Percentiles rank a stretch among this genome's conserved stretches.
Evolutionary conservation across 2,797 vertebrate genomes (phyloP).

Genomic region (Melanotaenia nigrans): DNA sequence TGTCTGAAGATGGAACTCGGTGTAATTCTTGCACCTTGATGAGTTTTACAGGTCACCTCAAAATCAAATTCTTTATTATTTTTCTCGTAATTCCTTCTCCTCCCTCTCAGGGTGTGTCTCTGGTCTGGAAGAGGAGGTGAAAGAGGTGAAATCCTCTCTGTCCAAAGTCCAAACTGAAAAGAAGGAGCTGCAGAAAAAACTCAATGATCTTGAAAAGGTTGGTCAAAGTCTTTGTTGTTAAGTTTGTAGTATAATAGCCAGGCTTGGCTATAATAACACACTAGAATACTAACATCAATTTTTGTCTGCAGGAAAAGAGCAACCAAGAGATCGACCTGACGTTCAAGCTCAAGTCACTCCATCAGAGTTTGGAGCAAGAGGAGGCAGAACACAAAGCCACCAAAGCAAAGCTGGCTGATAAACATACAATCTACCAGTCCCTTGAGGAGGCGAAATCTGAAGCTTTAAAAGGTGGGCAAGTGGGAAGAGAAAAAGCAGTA

Average conservation of each 20-base stretch:
- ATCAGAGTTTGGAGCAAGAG: constrained; percentile 95
- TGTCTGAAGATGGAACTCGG: neutral
- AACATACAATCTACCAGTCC: constrained; percentile 90
- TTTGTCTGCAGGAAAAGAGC: constrained; percentile 87
- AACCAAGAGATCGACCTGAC: constrained; percentile 97
- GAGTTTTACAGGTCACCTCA: neutral
- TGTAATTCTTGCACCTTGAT: neutral
- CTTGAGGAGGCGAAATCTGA: constrained; percentile 95
- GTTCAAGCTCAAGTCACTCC: constrained; percentile 93
- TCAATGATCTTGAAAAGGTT: constrained; percentile 93
- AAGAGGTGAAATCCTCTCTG: constrained; percentile 84
- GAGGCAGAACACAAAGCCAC: constrained; percentile 92
- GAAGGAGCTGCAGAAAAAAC: constrained; percentile 89
- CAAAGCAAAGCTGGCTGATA: constrained; percentile 90
- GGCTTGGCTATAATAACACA: too few relatives aligned
- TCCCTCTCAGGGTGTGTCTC: constrained; percentile 83
- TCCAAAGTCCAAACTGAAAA: constrained; percentile 87
- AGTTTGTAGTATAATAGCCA: neutral
- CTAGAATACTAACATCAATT: neutral
- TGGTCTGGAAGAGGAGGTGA: constrained; percentile 88
- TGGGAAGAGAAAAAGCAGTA: neutral
- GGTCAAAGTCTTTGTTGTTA: neutral
- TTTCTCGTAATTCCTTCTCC: constrained; percentile 3
- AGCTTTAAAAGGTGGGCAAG: constrained; percentile 89
- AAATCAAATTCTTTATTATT: neutral